Evolutionary conservation across 2,888 invertebrate genomes (phyloP).

Genomic region (Ophion obscuratus): DNA sequence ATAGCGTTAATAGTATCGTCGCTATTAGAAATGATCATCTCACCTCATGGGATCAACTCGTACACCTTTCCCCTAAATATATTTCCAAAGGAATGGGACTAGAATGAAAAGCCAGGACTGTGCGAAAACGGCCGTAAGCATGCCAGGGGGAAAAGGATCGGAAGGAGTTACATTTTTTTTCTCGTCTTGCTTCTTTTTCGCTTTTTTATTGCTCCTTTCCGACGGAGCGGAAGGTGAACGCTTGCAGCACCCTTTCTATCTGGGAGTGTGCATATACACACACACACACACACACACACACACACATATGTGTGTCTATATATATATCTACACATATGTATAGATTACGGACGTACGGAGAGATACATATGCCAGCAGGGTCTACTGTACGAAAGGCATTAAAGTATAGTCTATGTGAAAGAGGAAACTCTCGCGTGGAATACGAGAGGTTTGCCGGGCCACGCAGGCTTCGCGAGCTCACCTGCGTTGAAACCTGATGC

Average conservation of each 20-base stretch:
- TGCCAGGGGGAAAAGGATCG: background rate
- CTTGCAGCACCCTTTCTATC: slow-evolving; percentile 12
- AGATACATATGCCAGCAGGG: slow-evolving; percentile 15
- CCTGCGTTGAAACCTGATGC: slow-evolving; percentile 82
- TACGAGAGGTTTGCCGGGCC: slow-evolving; percentile 68
- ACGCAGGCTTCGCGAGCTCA: slow-evolving; percentile 79
- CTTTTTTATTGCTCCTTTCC: background rate
- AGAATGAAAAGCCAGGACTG: background rate
- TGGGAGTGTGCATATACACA: background rate
- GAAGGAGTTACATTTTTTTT: background rate
- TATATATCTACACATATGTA: too few relatives aligned
- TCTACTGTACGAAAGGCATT: slow-evolving; percentile 11
- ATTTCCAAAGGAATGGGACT: background rate
- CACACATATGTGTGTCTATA: background rate
- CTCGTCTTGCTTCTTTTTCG: too few relatives aligned
- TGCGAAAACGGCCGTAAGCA: background rate
- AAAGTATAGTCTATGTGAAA: slow-evolving; percentile 48
- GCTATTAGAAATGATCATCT: too few relatives aligned
- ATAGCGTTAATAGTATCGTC: too few relatives aligned
- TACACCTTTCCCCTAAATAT: too few relatives aligned
- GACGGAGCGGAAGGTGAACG: slow-evolving; percentile 27
- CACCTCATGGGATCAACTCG: too few relatives aligned
- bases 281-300: too few relatives aligned
- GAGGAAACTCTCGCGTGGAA: slow-evolving; percentile 64
- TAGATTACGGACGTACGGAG: slow-evolving; percentile 9